Percentiles rank a stretch among this genome's conserved stretches.
These are phyloP conservation scores for Strigamia maritima DNA, from an alignment of 2,888 invertebrate species.

Conservation along the genomic window DNA sequence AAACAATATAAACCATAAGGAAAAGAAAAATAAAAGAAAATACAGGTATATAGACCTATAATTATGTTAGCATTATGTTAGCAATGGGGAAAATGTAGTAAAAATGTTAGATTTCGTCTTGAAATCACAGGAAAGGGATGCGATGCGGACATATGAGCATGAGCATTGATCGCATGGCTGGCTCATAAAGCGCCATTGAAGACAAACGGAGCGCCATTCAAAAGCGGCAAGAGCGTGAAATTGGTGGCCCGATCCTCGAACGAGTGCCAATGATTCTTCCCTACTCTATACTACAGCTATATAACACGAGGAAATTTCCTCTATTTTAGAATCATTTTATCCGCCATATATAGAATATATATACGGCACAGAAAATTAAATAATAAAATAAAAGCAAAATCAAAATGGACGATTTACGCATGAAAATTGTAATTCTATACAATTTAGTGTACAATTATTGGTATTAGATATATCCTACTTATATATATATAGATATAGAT, in stretches of 20 bases:
- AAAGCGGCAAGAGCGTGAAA: slow-evolving; percentile 9
- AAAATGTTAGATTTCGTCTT: neutral
- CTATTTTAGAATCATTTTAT: neutral
- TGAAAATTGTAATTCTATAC: no score
- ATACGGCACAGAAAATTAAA: neutral
- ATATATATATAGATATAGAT: no score
- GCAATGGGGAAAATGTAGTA: neutral
- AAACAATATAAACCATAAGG: no score
- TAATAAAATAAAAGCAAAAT: neutral
- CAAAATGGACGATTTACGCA: no score
- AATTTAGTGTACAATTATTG: no score
- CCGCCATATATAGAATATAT: no score
- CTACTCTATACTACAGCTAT: neutral
- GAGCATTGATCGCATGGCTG: slow-evolving; percentile 11
- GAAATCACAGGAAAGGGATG: slow-evolving; percentile 20
- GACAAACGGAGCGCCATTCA: slow-evolving; percentile 23
- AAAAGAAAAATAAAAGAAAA: no score
- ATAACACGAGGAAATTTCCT: neutral
- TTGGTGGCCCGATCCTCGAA: slow-evolving; percentile 1
- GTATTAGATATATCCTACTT: no score
- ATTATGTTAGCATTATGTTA: neutral
- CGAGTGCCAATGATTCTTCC: slow-evolving; percentile 11
- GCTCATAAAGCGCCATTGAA: slow-evolving; percentile 19
- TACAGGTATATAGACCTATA: neutral
- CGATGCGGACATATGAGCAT: slow-evolving; percentile 1